Conservation (phyloP, 1,140 invertebrate genomes). For the Dendrolimus punctatus region DNA sequence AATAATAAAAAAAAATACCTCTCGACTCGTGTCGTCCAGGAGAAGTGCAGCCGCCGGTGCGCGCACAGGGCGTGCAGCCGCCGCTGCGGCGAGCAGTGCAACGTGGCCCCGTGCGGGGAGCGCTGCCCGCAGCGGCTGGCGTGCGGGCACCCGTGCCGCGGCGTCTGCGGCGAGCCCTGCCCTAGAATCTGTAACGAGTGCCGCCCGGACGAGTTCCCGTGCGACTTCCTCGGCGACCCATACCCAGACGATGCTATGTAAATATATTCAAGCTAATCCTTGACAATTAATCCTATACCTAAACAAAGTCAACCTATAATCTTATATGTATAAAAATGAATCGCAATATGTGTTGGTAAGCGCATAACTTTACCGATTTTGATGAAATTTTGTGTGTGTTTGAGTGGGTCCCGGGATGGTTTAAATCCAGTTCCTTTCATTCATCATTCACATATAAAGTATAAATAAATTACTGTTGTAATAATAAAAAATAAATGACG, state of each 20-base stretch:
- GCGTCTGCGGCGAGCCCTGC: slow-evolving; percentile 79
- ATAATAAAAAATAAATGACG: too few relatives aligned
- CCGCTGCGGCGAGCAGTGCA: slow-evolving; percentile 72
- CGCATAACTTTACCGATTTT: too few relatives aligned
- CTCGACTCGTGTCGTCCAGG: slow-evolving; percentile 23
- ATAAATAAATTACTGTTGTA: too few relatives aligned
- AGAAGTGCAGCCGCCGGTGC: slow-evolving; percentile 67
- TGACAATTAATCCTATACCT: too few relatives aligned
- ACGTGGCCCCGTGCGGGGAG: slow-evolving; percentile 66
- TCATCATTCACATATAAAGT: too few relatives aligned
- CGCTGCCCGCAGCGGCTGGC: slow-evolving; percentile 63
- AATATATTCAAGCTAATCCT: neutral
- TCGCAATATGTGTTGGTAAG: too few relatives aligned
- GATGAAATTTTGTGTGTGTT: too few relatives aligned
- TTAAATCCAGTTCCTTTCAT: too few relatives aligned
- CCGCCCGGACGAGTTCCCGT: slow-evolving; percentile 55
- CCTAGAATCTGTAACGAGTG: slow-evolving; percentile 70
- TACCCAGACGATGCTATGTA: slow-evolving; percentile 73
- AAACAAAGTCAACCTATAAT: neutral
- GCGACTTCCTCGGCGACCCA: slow-evolving; percentile 74
- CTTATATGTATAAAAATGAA: neutral
- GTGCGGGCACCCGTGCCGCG: slow-evolving; percentile 77
- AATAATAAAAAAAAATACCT: too few relatives aligned
- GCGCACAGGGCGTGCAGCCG: slow-evolving; percentile 62
- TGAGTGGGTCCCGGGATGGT: too few relatives aligned